Base-by-base conservation (phyloP, 2,888 invertebrate genomes). In the Glaucopsyche alexis region DNA sequence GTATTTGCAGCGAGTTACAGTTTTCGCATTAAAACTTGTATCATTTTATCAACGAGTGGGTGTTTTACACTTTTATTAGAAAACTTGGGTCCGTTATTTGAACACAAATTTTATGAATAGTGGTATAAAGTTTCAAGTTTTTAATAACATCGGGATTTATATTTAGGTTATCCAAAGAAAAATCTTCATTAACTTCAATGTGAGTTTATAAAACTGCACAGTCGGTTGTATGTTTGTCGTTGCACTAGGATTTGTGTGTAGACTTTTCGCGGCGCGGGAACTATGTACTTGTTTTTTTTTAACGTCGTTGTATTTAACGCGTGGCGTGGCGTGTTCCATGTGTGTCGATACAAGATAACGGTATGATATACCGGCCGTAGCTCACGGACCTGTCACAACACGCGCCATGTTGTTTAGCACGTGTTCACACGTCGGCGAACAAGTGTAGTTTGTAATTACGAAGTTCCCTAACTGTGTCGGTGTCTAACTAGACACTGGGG, bases 41-140 rank as follows among this genome's bases (percentile, higher is more conserved):
- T 13, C 60, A 13, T 60, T 60, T 60, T 13, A 55, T 13, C 55
- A 19, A 3, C 60, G 29, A 60, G 29, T 60, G 60, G 60, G 29
- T 4, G 29, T 29, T 29, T 47, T 29, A 60, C 60, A 60, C 60
- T 60, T 60, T 60, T 60, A 60, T 60, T 60, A 60, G 13, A 60
- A 19, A 60, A 29, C 60, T 60, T 60, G 60, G 11, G 16, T 7
- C 9, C 13, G 13, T 29, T 5, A 60, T 60, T 60, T 60, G 60
- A 9, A 55, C 16, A 16, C 29, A 29, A n/a, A 16, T 52, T 52
- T 52, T 16, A n/a, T n/a, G 16, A 1, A 52, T 52, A 16, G 9
- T 49, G 1, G 49, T 14, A 14, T 49, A 9, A 9, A 11, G 19
- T 55, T 19, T 9, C 8, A 55, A 55, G 55, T 55, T 55, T 55